Percentiles rank a stretch among this genome's conserved stretches.
phyloP scores from a whole-genome alignment of 2,888 invertebrate species.

The Apoda limacodes region DNA sequence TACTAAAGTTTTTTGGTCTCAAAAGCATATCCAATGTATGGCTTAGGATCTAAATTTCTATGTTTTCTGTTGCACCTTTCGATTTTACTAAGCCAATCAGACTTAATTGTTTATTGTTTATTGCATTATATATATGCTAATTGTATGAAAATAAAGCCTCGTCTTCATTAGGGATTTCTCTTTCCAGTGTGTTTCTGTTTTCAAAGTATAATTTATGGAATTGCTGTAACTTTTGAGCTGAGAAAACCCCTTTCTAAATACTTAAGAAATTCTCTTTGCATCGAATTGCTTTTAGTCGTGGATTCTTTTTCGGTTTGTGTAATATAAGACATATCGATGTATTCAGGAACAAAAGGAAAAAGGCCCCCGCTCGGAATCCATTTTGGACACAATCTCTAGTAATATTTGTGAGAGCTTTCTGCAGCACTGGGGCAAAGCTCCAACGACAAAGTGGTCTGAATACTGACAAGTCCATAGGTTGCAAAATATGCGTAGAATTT shows the following conservation, averaged over 20 bases:
- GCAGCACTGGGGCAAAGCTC: slow-evolving; percentile 10
- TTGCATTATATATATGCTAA: too few species aligned
- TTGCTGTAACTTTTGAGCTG: slow-evolving; percentile 12
- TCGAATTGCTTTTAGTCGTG: slow-evolving; percentile 4
- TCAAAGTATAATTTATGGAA: slow-evolving; percentile 14
- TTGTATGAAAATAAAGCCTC: slow-evolving; percentile 7
- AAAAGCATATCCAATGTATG: too few species aligned
- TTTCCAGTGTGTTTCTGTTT: too few species aligned
- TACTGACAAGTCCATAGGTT: slow-evolving; percentile 17
- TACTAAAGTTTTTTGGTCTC: too few species aligned
- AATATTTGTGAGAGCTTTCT: slow-evolving; percentile 8
- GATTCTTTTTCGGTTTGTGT: slow-evolving; percentile 5
- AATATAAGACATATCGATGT: slow-evolving; percentile 12
- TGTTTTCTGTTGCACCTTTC: too few species aligned
- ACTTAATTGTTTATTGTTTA: too few species aligned
- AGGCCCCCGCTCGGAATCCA: slow-evolving; percentile 15
- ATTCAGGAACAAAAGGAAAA: slow-evolving; percentile 13
- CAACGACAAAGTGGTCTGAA: slow-evolving; percentile 11
- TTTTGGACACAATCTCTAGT: slow-evolving; percentile 11
- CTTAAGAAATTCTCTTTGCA: slow-evolving; percentile 12
- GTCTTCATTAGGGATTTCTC: slow-evolving; percentile 8
- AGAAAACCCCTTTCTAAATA: slow-evolving; percentile 15
- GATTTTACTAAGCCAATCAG: too few species aligned
- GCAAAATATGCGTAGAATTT: slow-evolving; percentile 16
- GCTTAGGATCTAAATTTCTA: too few species aligned